Conservation (phyloP, 2,113 vertebrate species). For the Coregonus clupeaformis region DNA sequence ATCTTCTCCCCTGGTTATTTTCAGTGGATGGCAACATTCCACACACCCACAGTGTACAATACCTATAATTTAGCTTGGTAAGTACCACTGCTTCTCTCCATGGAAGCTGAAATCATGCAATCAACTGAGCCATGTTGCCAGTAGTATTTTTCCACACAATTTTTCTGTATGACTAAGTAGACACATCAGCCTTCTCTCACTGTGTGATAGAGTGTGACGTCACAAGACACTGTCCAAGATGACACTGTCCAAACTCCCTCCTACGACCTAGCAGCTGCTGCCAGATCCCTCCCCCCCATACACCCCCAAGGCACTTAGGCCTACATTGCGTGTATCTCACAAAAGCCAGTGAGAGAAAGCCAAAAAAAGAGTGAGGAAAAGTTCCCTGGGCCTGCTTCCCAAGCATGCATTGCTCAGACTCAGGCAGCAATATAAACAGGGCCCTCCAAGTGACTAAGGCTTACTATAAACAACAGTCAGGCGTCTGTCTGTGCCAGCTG, state of each 20-base stretch:
- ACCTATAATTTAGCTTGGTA: neutral
- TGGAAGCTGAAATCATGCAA: constrained; percentile 8
- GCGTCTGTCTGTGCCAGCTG: constrained; percentile 62
- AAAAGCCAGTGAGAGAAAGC: constrained; percentile 23
- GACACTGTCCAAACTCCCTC: neutral
- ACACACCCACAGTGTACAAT: constrained; percentile 32
- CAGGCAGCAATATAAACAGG: constrained; percentile 64
- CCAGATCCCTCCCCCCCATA: neutral
- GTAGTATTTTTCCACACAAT: constrained; percentile 36
- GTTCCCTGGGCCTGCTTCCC: constrained; percentile 65
- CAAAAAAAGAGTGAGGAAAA: constrained; percentile 1
- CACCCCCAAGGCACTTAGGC: neutral
- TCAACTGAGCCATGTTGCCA: neutral
- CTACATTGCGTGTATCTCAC: constrained; percentile 22
- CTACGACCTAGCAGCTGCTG: constrained; percentile 6
- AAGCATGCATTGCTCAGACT: too few relatives aligned
- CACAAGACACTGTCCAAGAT: constrained; percentile 45
- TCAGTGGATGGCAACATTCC: constrained; percentile 23
- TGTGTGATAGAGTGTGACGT: constrained; percentile 43
- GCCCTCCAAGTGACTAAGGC: constrained; percentile 76
- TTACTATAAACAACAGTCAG: constrained; percentile 83
- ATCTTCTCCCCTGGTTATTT: neutral
- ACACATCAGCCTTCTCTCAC: constrained; percentile 31
- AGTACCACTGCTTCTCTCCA: neutral
- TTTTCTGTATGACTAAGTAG: constrained; percentile 29